Evolutionary conservation across 2,113 vertebrate genomes (phyloP).

Genomic region (Megaleporinus macrocephalus): DNA sequence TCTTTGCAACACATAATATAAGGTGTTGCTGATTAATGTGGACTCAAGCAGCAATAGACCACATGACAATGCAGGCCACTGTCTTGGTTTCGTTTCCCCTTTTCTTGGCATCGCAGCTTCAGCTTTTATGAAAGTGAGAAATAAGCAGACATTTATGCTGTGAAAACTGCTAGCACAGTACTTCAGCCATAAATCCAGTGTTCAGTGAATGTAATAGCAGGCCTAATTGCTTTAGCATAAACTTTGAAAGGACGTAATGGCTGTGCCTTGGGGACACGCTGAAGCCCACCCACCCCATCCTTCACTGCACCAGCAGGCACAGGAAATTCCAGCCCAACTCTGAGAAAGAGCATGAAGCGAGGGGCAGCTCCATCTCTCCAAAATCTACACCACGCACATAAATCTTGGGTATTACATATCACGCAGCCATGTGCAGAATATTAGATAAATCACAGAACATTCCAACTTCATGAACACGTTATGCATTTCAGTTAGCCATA

Average conservation of each 20-base stretch:
- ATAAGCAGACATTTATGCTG: background rate
- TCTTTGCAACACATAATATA: too few species aligned
- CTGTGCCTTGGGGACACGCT: slow-evolving; percentile 35
- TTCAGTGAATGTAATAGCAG: slow-evolving; percentile 21
- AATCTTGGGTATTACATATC: slow-evolving; percentile 11
- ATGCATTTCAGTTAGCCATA: background rate
- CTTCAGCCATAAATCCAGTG: slow-evolving; percentile 1
- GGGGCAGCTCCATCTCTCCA: slow-evolving; percentile 26
- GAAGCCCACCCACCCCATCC: slow-evolving; percentile 40
- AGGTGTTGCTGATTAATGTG: too few species aligned
- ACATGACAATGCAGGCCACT: background rate
- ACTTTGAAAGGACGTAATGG: slow-evolving; percentile 42
- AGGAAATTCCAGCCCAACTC: slow-evolving; percentile 50
- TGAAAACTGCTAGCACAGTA: slow-evolving; percentile 16
- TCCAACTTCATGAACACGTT: background rate
- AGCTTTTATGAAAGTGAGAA: background rate
- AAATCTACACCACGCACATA: slow-evolving; percentile 27
- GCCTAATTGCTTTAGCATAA: slow-evolving; percentile 43
- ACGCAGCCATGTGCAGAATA: background rate
- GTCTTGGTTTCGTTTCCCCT: background rate
- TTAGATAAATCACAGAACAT: slow-evolving; percentile 1
- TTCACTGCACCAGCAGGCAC: slow-evolving; percentile 35
- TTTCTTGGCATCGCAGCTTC: background rate
- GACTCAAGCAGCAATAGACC: background rate
- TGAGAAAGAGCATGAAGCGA: slow-evolving; percentile 44